A percentile compares a stretch with the other conserved stretches of the same genome.
Conservation (phyloP, 2,888 invertebrate species). For the Oconnorella tubifera region DNA sequence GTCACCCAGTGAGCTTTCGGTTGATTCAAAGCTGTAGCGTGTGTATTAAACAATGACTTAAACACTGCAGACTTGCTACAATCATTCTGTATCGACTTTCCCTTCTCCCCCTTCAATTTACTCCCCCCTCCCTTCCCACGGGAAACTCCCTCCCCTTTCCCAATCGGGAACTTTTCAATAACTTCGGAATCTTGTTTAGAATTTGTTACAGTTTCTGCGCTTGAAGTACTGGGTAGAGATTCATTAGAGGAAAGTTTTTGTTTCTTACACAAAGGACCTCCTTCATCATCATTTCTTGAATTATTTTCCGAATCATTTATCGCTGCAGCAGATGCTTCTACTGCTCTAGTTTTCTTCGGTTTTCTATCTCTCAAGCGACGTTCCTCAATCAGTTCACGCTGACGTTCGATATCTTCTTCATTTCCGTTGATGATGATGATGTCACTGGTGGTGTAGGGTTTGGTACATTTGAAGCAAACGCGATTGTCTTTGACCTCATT, state of each 20-base stretch:
- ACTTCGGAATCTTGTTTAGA: not conserved
- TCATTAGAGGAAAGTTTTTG: not conserved
- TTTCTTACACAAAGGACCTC: not conserved
- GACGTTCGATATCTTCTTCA: constrained; percentile 67
- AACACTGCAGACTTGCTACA: constrained; percentile 84
- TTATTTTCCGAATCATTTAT: too few relatives aligned
- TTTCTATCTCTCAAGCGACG: too few relatives aligned
- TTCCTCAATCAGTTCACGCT: constrained; percentile 67
- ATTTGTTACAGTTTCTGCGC: not conserved
- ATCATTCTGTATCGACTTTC: constrained; percentile 70
- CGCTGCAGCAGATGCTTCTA: too few relatives aligned
- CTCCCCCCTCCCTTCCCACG: not conserved
- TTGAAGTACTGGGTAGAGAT: not conserved
- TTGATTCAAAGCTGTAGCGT: constrained; percentile 80
- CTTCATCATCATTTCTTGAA: too few relatives aligned
- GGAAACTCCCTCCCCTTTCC: not conserved
- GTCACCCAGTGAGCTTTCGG: constrained; percentile 94
- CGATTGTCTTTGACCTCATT: constrained; percentile 70
- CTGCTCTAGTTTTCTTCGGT: too few relatives aligned
- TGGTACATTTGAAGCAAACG: constrained; percentile 64
- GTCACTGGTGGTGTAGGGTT: constrained; percentile 72
- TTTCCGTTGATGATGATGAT: constrained; percentile 82
- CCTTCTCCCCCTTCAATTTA: constrained; percentile 3
- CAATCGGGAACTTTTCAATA: too few relatives aligned
- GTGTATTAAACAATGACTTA: constrained; percentile 91